Evolutionary conservation across 2,888 invertebrate species (phyloP), one percentile per base, ranked within the genome.

Genomic region (Meganola albula): DNA sequence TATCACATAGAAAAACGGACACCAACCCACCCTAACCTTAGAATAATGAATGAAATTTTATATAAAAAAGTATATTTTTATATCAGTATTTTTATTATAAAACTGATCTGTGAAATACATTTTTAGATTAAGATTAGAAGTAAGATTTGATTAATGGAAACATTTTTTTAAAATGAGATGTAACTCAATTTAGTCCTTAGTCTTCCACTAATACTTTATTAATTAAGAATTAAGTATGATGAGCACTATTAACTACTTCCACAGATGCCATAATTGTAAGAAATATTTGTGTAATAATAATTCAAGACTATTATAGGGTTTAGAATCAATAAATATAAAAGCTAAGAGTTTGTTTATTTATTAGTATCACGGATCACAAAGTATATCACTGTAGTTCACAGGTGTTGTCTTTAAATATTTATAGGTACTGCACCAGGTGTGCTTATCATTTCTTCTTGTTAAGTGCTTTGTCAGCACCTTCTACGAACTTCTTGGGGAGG

Each of bases 391-490:
- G 28, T 31, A n/a, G 9, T 31, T 18, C 33, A 24, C 21, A 10
- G 10, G 12, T 20, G 20, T 5, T 3, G 20, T 20, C 20, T 5
- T n/a, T 20, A n/a, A 5, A n/a, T 2, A 7, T 20, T 20, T 7
- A 7, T 20, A 5, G 3, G 8, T 10, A 28, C 37, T 53, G 11
- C 44, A 39, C 36, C 27, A 20, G 16, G 12, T 23, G 27, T 10
- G 11, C 16, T 8, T 10, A 37, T 55, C 48, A 57, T 49, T 83
- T 90, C 65, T 89, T 90, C 69, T 90, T 90, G 59, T 92, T 93
- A 10, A 92, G 90, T 8, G 92, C 92, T 54, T 90, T 90, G 75
- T 94, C 93, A 10, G 93, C 83, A 14, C 94, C 94, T 53, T 89
- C 89, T 32, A 95, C 88, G 53, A 89, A 93, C 57, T 90, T 92